Evolutionary conservation across 1,140 invertebrate species (phyloP).

Genomic region (Adelges cooleyi): DNA sequence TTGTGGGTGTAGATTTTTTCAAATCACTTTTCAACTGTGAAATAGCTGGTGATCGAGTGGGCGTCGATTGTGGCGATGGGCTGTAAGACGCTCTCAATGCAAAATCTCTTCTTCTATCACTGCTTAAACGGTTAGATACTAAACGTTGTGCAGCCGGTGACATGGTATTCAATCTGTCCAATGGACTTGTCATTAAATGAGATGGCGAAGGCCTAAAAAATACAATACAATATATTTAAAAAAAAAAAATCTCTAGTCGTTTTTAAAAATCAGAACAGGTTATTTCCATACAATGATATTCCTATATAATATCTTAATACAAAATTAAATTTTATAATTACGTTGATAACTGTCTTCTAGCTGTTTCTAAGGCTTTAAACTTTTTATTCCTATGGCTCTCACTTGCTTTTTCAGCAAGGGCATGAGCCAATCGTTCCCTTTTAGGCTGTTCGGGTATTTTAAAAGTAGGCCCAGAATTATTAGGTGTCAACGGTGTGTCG

Average conservation of each 20-base stretch:
- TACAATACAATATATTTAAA: neutral
- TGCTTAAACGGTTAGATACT: slow-evolving; percentile 45
- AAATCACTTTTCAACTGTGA: slow-evolving; percentile 38
- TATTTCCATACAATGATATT: neutral
- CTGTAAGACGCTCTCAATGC: slow-evolving; percentile 31
- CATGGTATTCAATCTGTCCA: slow-evolving; percentile 76
- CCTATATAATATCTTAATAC: slow-evolving; percentile 35
- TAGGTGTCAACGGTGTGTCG: slow-evolving; percentile 55
- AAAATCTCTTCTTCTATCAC: neutral
- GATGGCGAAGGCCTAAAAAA: slow-evolving; percentile 7
- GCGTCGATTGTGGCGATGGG: slow-evolving; percentile 36
- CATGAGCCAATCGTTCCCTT: slow-evolving; percentile 75
- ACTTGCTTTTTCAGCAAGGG: slow-evolving; percentile 81
- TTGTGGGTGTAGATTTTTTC: slow-evolving; percentile 37
- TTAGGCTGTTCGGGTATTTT: slow-evolving; percentile 76
- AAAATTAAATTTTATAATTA: slow-evolving; percentile 36
- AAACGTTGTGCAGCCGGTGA: slow-evolving; percentile 84
- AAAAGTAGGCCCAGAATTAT: slow-evolving; percentile 57
- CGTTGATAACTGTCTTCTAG: slow-evolving; percentile 51
- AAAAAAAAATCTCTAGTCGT: too few species aligned
- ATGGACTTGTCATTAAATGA: slow-evolving; percentile 35
- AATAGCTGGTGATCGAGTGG: slow-evolving; percentile 33
- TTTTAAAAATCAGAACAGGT: neutral
- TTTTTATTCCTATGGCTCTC: slow-evolving; percentile 71
- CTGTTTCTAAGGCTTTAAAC: slow-evolving; percentile 52